Evolutionary conservation across 2,888 invertebrate genomes (phyloP), one percentile per base, ranked within the genome.

Genomic region (Stegana nigrithorax): DNA sequence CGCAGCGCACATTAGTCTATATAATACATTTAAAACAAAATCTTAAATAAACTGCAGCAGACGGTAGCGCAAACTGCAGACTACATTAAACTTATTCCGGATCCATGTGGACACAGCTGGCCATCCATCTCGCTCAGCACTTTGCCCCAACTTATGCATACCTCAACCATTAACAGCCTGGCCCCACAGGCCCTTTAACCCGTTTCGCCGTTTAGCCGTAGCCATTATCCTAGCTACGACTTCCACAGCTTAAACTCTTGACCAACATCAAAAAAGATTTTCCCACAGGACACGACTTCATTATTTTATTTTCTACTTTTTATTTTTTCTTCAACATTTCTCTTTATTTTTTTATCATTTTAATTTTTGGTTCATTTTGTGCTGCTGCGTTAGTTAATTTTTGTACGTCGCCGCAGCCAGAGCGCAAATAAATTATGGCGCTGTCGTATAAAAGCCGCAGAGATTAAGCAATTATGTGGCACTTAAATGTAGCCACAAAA

Each of bases 401-500:
- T 32, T 32, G 23, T 47, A 12, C 53, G 25, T 21, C 4, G 8
- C 4, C 51, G 19, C 29, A 14, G 6, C 29, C 7, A 1, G 39
- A 29, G 29, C 6, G 6, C 29, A 79, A 75, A 76, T 80, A 76
- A 76, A 76, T 80, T 80, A 76, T 76, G 80, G 71, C 71, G 71
- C 75, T 79, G 79, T 80, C 78, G 77, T 79, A 73, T 71, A 76
- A 75, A 81, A 76, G 79, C 75, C 75, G 73, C 81, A 76, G 81
- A 76, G 81, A 80, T 76, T 76, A 81, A 79, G 75, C 75, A 80
- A 76, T 76, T 76, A 80, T 76, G 78, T 74, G 80, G 73, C 80
- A 76, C 80, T 76, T 76, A 80, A 81, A 81, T 71, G 68, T 79
- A 75, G 29, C 45, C 59, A 32, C 53, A 55, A 53, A 53, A 53